Base-by-base conservation (phyloP, 2,797 vertebrate genomes). In the Xenopus petersii region DNA sequence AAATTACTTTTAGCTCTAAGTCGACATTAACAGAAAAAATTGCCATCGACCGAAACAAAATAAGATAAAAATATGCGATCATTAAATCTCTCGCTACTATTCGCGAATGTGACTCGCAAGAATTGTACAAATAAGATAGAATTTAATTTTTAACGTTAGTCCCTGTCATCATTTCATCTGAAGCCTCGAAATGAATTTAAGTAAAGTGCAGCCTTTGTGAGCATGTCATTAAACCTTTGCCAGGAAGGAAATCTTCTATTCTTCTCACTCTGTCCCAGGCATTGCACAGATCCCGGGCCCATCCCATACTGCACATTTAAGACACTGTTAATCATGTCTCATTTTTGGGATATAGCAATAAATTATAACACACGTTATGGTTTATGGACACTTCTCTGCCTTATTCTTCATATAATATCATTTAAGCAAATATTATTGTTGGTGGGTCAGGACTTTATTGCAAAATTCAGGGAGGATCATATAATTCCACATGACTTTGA, bases 21-120 rank as follows among this genome's bases (percentile, higher is more conserved):
- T 95, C 93, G 94, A 97, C 97, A 98, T 98, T 98, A 99, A 99
- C 96, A 95, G 94, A 95, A 96, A 98, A 94, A 95, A 98, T 98
- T 96, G 94, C 93, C 95, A 98, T 98, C 94, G 95, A 98, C 94
- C 93, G 83, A 86, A 89, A 87, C 88, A 91, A 96, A 98, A 98
- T 97, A 95, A 96, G 96, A 98, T 98, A 91, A 94, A 94, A 95
- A 97, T 94, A 98, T 91, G 92, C 91, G 94, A 98, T 98, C 96
- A 98, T 99, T 98, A 96, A 98, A 99, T 97, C 94, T 96, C 96
- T 95, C 93, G 84, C 94, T 95, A 96, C 94, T 95, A 95, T 96
- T 98, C 93, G 84, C 95, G 67, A 97, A 95, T 94, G 93, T 94
- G 95, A 94, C 97, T 97, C 95, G 93, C 95, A 95, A 96, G 95